phyloP scores from a whole-genome alignment of 2,888 invertebrate species.

The Marronus borbonicus region DNA sequence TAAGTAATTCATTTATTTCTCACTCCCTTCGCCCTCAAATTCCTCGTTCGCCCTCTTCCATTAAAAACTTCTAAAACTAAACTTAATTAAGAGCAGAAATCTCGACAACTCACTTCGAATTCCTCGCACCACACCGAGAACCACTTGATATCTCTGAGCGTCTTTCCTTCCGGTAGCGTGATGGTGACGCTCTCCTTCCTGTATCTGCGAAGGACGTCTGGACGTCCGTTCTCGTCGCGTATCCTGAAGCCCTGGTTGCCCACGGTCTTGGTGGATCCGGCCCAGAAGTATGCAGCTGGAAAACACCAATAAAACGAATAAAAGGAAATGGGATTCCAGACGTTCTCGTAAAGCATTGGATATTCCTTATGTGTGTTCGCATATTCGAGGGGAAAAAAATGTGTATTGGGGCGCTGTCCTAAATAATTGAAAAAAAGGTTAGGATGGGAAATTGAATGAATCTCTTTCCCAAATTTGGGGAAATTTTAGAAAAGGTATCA shows the following conservation, averaged over 20 bases:
- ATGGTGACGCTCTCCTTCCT: constrained; percentile 87
- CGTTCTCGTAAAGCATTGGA: not conserved
- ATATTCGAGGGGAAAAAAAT: no score
- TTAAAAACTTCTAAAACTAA: no score
- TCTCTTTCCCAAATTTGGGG: no score
- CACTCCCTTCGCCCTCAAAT: no score
- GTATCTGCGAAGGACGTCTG: constrained; percentile 85
- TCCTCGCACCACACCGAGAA: constrained; percentile 95
- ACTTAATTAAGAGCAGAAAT: no score
- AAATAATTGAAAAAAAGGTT: no score
- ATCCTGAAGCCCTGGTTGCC: constrained; percentile 81
- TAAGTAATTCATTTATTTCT: no score
- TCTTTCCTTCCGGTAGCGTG: constrained; percentile 90
- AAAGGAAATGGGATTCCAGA: constrained; percentile 2
- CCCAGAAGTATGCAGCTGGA: constrained; percentile 93
- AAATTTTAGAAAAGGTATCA: no score
- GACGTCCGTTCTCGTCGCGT: constrained; percentile 87
- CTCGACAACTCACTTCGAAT: constrained; percentile 76
- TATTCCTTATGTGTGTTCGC: no score
- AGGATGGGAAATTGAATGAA: no score
- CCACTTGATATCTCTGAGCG: constrained; percentile 87
- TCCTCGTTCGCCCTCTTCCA: no score
- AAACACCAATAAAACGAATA: constrained; percentile 52
- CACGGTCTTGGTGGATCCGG: constrained; percentile 81
- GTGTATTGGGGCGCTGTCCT: no score